A percentile compares a stretch with the other conserved stretches of the same genome.
Conservation (phyloP, 2,797 vertebrate genomes). For the Takifugu rubripes region DNA sequence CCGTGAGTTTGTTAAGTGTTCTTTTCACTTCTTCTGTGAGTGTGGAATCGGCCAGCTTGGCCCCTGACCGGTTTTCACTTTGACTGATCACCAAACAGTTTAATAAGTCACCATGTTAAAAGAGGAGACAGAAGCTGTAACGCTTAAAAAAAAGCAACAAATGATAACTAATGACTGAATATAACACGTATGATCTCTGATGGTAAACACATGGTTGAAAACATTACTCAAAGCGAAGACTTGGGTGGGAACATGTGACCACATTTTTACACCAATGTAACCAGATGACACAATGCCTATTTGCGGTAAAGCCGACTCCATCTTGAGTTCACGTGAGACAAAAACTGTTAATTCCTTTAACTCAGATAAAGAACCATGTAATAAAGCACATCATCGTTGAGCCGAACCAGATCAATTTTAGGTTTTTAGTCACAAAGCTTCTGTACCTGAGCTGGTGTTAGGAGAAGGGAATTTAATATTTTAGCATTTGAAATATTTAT, state of each 20-base stretch:
- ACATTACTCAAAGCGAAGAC: background rate
- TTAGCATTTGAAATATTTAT: no score
- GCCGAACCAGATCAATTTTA: no score
- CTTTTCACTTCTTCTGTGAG: background rate
- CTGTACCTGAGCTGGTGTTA: background rate
- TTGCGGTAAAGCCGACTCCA: background rate
- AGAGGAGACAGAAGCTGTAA: no score
- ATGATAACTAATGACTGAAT: background rate
- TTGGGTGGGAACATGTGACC: background rate
- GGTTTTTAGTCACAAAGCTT: no score
- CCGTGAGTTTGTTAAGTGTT: slow-evolving; percentile 3
- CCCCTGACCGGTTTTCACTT: no score
- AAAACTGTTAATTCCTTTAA: no score
- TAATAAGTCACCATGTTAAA: no score
- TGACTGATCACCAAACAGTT: no score
- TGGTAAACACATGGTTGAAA: background rate
- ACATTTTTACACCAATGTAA: background rate
- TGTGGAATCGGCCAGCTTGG: no score
- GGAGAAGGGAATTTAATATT: background rate
- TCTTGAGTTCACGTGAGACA: no score
- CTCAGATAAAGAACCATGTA: no score
- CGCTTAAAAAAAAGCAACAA: background rate
- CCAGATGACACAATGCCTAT: background rate
- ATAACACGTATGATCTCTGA: background rate
- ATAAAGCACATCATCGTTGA: no score